Percentiles rank a stretch among this genome's conserved stretches.
phyloP scores from a whole-genome alignment of 2,797 vertebrate species.

The Spea hammondii region DNA sequence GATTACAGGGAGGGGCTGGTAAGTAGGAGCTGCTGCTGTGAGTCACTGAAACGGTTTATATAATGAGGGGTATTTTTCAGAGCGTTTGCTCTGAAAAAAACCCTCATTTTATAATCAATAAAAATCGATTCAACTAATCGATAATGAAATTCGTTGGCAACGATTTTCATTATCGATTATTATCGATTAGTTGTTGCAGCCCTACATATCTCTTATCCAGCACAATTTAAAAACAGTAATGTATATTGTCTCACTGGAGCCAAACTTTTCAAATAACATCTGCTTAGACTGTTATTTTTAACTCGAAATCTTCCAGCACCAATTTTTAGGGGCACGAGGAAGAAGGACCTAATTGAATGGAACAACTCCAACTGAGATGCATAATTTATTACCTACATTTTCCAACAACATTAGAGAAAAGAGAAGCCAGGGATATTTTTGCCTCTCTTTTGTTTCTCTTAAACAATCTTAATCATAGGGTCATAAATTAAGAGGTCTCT shows the following conservation, averaged over 20 bases:
- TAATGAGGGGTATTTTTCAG: too few relatives aligned
- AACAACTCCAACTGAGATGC: constrained; percentile 26
- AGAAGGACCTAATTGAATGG: constrained; percentile 17
- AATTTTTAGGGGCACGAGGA: constrained; percentile 30
- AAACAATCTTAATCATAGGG: constrained; percentile 46
- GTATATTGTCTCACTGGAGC: constrained; percentile 3
- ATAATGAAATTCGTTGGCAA: too few relatives aligned
- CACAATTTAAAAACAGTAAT: neutral
- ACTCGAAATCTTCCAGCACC: constrained; percentile 17
- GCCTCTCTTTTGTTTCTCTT: constrained; percentile 39
- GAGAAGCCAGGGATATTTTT: constrained; percentile 40
- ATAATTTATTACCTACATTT: constrained; percentile 38
- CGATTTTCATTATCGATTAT: too few relatives aligned
- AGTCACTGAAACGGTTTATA: too few relatives aligned
- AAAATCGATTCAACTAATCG: too few relatives aligned
- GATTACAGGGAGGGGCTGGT: too few relatives aligned
- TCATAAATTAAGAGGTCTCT: constrained; percentile 47
- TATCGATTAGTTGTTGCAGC: too few relatives aligned
- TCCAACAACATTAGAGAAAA: constrained; percentile 41
- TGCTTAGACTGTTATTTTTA: constrained; percentile 12
- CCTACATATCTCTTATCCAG: too few relatives aligned
- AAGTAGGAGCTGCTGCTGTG: too few relatives aligned
- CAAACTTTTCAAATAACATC: constrained; percentile 16
- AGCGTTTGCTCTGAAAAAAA: too few relatives aligned
- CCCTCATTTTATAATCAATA: too few relatives aligned